Evolutionary conservation across 2,888 invertebrate genomes (phyloP).

Genomic region (Mayetiola destructor): DNA sequence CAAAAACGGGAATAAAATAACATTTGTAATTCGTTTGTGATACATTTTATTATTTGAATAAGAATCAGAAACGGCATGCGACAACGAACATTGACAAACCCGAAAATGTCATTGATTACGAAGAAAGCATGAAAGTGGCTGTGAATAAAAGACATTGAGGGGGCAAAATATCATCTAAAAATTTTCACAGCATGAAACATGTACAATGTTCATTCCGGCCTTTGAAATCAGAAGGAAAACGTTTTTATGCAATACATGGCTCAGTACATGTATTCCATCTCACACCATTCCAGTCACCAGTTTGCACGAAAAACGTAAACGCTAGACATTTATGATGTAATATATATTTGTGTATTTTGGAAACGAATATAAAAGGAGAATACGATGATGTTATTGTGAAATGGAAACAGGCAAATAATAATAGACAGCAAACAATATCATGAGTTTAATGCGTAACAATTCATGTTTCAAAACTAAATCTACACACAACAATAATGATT

Average conservation of each 20-base stretch:
- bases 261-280: not conserved
- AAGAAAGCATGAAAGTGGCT: not conserved
- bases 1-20: no score
- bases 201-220: constrained; percentile 4
- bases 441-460: not conserved
- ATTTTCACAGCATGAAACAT: not conserved
- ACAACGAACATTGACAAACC: not conserved
- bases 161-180: not conserved
- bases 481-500: constrained; percentile 2
- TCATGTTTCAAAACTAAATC: no score
- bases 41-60: not conserved
- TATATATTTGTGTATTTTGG: not conserved
- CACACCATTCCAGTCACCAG: no score
- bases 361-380: not conserved
- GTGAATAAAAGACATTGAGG: not conserved
- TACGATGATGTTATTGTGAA: not conserved
- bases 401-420: constrained; percentile 12
- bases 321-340: not conserved
- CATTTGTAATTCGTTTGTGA: constrained; percentile 1
- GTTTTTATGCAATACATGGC: not conserved
- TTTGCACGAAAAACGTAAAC: no score
- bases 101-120: not conserved
- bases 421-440: constrained; percentile 6
- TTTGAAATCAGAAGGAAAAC: not conserved
- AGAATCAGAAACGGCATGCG: not conserved